Evolutionary conservation across 2,888 invertebrate genomes (phyloP).

Genomic region (Panopea generosa): DNA sequence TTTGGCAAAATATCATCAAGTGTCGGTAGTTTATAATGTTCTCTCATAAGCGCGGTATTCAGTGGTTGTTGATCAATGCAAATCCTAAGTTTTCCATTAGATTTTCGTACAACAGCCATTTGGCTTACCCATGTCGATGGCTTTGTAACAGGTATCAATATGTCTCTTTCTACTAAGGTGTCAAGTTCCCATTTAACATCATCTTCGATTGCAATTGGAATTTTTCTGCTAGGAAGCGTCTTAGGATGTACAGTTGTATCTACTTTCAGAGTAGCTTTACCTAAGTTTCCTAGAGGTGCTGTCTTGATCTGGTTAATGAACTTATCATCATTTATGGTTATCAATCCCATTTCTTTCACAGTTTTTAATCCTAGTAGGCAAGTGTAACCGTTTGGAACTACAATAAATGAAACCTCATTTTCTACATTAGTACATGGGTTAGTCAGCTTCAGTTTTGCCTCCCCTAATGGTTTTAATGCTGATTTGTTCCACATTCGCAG

Average conservation of each 20-base stretch:
- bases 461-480: constrained; percentile 33
- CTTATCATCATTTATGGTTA: constrained; percentile 10
- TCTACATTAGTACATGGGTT: constrained; percentile 36
- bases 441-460: constrained; percentile 21
- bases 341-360: constrained; percentile 13
- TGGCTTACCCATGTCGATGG: constrained; percentile 27
- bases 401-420: constrained; percentile 3
- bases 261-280: constrained; percentile 4
- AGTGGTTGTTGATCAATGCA: constrained; percentile 61
- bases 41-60: constrained; percentile 49
- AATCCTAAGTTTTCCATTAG: constrained; percentile 34
- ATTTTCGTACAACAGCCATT: constrained; percentile 33
- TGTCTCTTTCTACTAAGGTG: constrained; percentile 7
- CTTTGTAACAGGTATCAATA: constrained; percentile 15
- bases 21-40: constrained; percentile 52
- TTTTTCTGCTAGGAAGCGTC: constrained; percentile 16
- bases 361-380: constrained; percentile 18
- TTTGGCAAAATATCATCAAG: too few relatives aligned
- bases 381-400: constrained; percentile 15
- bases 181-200: constrained; percentile 14
- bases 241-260: not conserved
- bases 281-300: constrained; percentile 2
- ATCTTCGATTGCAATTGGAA: constrained; percentile 26
- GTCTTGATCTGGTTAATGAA: constrained; percentile 9
- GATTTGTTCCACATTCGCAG: constrained; percentile 48